A percentile compares a stretch with the other conserved stretches of the same genome.
Evolutionary conservation across 2,113 vertebrate species (phyloP).

Genomic region (Himantopus leucocephalus): DNA sequence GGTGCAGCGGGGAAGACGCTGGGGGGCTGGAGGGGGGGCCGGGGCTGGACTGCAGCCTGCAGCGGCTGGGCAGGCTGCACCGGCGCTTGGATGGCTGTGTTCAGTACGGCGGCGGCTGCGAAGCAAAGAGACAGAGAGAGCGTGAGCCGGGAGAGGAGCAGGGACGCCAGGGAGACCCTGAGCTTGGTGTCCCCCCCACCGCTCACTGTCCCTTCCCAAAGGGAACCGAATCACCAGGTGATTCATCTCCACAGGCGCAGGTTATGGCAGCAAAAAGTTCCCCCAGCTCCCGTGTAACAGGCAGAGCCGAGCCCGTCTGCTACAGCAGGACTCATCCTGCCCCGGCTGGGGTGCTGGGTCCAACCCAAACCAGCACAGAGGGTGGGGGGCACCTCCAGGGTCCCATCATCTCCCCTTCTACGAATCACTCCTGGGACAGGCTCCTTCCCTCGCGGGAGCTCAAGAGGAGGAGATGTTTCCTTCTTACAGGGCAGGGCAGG

Average conservation of each 20-base stretch:
- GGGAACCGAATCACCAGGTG: background rate
- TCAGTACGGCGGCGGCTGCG: constrained; percentile 87
- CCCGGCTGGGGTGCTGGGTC: background rate
- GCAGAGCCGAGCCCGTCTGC: background rate
- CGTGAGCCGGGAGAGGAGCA: background rate
- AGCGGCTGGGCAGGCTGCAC: constrained; percentile 74
- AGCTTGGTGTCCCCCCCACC: no score
- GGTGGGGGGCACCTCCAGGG: background rate
- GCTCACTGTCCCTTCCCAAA: accelerated
- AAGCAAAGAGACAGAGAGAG: constrained; percentile 2
- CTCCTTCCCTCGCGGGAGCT: background rate
- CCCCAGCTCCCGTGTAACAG: background rate
- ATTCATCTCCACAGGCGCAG: accelerated
- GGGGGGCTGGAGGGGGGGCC: constrained; percentile 78
- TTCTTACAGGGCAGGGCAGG: background rate
- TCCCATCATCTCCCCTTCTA: accelerated
- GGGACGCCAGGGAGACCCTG: background rate
- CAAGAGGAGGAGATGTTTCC: background rate
- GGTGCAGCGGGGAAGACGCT: constrained; percentile 63
- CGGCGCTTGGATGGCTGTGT: constrained; percentile 81
- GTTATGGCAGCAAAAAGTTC: accelerated
- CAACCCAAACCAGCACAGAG: background rate
- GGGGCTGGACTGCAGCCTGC: constrained; percentile 66
- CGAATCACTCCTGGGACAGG: accelerated
- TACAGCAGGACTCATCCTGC: background rate